These are phyloP conservation scores for Megaceryle alcyon DNA, from an alignment of 2,797 vertebrate genomes.

Conservation along the genomic window DNA sequence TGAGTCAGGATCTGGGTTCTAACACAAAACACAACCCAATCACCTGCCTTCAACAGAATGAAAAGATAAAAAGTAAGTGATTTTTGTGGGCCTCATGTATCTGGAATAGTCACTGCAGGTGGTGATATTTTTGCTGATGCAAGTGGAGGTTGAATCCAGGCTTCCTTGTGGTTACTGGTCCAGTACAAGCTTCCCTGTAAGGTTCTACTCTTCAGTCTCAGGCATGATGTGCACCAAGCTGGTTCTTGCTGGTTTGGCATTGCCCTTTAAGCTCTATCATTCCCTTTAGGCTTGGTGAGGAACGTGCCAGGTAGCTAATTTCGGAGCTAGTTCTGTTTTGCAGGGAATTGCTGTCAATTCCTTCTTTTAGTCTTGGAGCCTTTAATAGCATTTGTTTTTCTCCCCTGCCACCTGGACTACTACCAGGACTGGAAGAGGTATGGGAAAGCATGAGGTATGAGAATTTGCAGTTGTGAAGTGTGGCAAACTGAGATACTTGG, in stretches of 20 bases:
- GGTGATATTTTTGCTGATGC: background rate
- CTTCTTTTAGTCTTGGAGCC: background rate
- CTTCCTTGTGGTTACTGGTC: background rate
- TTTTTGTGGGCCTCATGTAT: background rate
- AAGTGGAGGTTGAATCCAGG: background rate
- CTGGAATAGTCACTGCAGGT: background rate
- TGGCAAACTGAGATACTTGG: background rate
- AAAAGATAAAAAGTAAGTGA: background rate
- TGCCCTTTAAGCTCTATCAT: slow-evolving; percentile 4
- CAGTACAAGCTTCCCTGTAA: background rate
- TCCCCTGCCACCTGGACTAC: slow-evolving; percentile 1
- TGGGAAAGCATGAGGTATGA: background rate
- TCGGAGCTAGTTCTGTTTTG: slow-evolving; percentile 11
- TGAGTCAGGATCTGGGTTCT: background rate
- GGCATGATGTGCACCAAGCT: background rate
- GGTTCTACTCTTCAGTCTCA: background rate
- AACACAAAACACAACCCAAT: background rate
- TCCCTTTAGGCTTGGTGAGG: background rate
- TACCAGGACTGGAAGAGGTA: slow-evolving; percentile 1
- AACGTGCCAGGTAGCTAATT: background rate
- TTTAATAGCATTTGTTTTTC: slow-evolving; percentile 15
- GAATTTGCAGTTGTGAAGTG: background rate
- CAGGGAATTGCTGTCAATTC: background rate
- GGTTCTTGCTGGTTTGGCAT: background rate
- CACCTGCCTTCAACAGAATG: background rate